These are phyloP conservation scores for Plutomurus gul DNA, from an alignment of 1,140 invertebrate species.

Conservation along the genomic window DNA sequence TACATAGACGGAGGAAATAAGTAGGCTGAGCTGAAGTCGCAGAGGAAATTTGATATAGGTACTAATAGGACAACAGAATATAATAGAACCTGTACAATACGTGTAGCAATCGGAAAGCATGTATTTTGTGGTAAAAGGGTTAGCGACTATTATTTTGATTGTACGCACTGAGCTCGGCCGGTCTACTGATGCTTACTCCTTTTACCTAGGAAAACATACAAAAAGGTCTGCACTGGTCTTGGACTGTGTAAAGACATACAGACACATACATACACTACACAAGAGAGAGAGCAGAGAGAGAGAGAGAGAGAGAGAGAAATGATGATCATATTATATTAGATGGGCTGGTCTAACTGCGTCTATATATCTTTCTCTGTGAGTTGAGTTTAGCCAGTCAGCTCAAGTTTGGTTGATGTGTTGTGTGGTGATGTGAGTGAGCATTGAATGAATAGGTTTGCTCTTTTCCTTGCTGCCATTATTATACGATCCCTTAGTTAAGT, in stretches of 20 bases:
- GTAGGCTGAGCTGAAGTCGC: too few relatives aligned
- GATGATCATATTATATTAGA: background rate
- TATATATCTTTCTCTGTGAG: background rate
- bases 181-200: background rate
- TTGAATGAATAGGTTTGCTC: slow-evolving; percentile 15
- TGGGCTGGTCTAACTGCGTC: slow-evolving; percentile 2
- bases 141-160: slow-evolving; percentile 11
- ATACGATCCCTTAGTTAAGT: background rate
- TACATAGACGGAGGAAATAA: too few relatives aligned
- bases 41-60: too few relatives aligned
- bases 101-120: background rate
- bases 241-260: background rate
- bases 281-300: background rate
- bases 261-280: too few relatives aligned
- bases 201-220: background rate
- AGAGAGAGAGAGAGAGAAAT: background rate
- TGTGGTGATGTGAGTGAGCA: background rate
- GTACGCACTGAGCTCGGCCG: too few relatives aligned
- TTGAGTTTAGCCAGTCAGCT: background rate
- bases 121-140: background rate
- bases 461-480: slow-evolving; percentile 14
- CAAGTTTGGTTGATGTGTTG: slow-evolving; percentile 17
- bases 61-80: background rate
- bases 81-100: background rate
- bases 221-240: background rate